These are phyloP conservation scores for Mungos mungo DNA, from an alignment of 2,113 vertebrate species.

Conservation along the genomic window DNA sequence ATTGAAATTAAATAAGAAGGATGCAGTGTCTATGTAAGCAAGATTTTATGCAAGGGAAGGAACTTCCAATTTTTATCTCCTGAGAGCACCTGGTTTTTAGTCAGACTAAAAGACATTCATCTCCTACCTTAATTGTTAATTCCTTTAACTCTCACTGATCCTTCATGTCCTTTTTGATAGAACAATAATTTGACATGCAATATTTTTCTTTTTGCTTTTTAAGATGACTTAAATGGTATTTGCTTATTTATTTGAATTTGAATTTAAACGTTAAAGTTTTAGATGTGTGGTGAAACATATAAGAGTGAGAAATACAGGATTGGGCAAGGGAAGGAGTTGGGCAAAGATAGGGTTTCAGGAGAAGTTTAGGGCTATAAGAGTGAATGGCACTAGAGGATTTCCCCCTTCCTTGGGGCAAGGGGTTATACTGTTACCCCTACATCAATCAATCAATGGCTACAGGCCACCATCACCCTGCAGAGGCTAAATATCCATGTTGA, in stretches of 20 bases:
- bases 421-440: not conserved
- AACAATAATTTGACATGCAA: constrained; percentile 44
- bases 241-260: not conserved
- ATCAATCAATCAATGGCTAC: not conserved
- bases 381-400: not conserved
- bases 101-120: constrained; percentile 3
- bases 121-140: not conserved
- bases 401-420: not conserved
- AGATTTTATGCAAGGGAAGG: constrained; percentile 1
- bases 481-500: not conserved
- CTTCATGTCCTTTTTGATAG: not conserved
- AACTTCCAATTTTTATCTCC: constrained; percentile 42
- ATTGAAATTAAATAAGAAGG: constrained; percentile 1
- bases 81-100: not conserved
- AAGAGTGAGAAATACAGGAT: not conserved
- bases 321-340: not conserved
- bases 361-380: not conserved
- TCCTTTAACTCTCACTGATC: not conserved
- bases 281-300: not conserved
- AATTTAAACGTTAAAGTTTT: constrained; percentile 16
- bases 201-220: constrained; percentile 23
- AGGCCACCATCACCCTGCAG: not conserved
- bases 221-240: not conserved
- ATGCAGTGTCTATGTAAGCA: not conserved
- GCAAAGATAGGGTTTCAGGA: not conserved